Evolutionary conservation across 1,140 invertebrate genomes (phyloP).

Genomic region (Manduca sexta): DNA sequence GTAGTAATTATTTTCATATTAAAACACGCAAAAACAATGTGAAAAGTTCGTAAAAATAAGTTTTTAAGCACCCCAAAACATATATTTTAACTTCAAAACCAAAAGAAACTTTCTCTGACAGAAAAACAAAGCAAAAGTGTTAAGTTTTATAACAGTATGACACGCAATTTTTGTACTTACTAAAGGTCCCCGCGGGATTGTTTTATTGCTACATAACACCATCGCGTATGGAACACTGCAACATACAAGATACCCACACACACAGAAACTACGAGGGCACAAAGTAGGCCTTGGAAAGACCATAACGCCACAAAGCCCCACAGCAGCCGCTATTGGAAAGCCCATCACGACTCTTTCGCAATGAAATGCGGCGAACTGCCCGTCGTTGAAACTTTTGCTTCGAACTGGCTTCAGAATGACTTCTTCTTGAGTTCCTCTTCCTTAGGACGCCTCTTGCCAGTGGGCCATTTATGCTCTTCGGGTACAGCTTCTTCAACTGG

Average conservation of each 20-base stretch:
- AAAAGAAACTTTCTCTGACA: too few relatives aligned
- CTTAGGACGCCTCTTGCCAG: too few relatives aligned
- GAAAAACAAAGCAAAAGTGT: conserved; percentile 5
- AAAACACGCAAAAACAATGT: too few relatives aligned
- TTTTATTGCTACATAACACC: conserved; percentile 81
- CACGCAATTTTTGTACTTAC: conserved; percentile 69
- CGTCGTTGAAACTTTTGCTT: too few relatives aligned
- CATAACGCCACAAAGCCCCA: conserved; percentile 38
- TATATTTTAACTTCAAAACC: too few relatives aligned
- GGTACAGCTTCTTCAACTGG: too few relatives aligned
- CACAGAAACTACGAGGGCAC: conserved; percentile 33
- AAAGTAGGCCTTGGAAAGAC: conserved; percentile 38
- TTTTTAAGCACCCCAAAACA: too few relatives aligned
- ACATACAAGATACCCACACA: conserved; percentile 31
- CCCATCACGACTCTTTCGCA: conserved; percentile 50
- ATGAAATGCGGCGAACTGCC: conserved; percentile 52
- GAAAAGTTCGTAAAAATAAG: too few relatives aligned
- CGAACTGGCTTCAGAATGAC: too few relatives aligned
- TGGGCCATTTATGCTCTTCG: too few relatives aligned
- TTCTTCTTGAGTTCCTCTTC: too few relatives aligned
- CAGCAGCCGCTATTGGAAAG: conserved; percentile 23
- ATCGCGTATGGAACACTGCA: conserved; percentile 67
- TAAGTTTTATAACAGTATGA: conserved; percentile 11
- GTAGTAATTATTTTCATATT: too few relatives aligned
- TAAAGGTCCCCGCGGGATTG: conserved; percentile 81